A percentile compares a stretch with the other conserved stretches of the same genome.
phyloP scores from a whole-genome alignment of 2,888 invertebrate genomes.

The Micropterix aruncella region DNA sequence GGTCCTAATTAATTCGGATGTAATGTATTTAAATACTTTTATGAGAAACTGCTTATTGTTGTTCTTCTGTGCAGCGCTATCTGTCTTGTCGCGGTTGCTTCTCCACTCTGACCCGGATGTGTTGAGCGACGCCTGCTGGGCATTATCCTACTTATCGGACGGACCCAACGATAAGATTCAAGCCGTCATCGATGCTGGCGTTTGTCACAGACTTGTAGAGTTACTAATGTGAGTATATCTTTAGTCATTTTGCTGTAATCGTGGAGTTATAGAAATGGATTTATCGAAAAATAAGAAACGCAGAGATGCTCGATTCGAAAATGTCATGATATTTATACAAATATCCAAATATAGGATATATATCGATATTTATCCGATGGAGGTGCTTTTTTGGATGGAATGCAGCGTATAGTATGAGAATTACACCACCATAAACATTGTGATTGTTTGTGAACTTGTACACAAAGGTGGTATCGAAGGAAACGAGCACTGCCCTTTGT shows the following conservation, averaged over 20 bases:
- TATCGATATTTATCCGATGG: too few species aligned
- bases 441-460: too few species aligned
- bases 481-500: too few species aligned
- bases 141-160: slow-evolving; percentile 88
- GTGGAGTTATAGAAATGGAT: slow-evolving; percentile 13
- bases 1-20: too few species aligned
- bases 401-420: too few species aligned
- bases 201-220: slow-evolving; percentile 64
- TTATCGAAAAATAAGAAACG: slow-evolving; percentile 10
- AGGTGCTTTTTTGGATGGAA: too few species aligned
- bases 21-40: too few species aligned
- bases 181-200: slow-evolving; percentile 91
- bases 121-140: slow-evolving; percentile 92
- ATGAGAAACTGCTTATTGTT: too few species aligned
- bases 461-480: too few species aligned
- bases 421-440: too few species aligned
- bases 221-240: slow-evolving; percentile 34
- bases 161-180: slow-evolving; percentile 97
- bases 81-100: slow-evolving; percentile 74
- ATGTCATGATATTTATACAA: slow-evolving; percentile 7
- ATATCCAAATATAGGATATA: too few species aligned
- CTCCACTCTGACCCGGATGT: slow-evolving; percentile 84
- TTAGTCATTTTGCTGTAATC: slow-evolving; percentile 7
- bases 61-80: too few species aligned
- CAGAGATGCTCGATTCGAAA: slow-evolving; percentile 13